phyloP scores from a whole-genome alignment of 2,888 invertebrate species.

The Cheilosia pagana region DNA sequence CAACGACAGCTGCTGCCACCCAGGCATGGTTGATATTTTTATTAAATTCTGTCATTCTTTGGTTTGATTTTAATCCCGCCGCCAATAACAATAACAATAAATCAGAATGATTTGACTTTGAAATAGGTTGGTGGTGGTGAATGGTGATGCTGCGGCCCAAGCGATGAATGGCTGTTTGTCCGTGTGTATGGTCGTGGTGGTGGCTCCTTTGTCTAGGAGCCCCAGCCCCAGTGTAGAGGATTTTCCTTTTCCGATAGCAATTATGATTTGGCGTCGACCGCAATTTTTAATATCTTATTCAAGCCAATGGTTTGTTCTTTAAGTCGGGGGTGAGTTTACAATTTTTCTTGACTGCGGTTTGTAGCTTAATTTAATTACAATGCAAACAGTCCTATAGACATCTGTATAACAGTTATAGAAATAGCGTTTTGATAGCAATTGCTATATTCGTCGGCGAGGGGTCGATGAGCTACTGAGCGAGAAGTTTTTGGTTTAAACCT shows the following conservation, averaged over 20 bases:
- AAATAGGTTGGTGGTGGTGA: conserved; percentile 20
- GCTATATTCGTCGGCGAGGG: too few species aligned
- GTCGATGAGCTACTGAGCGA: too few species aligned
- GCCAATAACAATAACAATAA: conserved; percentile 82
- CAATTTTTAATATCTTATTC: conserved; percentile 59
- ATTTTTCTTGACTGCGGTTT: background rate
- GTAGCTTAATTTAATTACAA: background rate
- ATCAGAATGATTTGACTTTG: conserved; percentile 77
- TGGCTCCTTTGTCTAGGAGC: conserved; percentile 48
- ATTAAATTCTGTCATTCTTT: conserved; percentile 69
- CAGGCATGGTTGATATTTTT: conserved; percentile 59
- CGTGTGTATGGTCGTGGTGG: background rate
- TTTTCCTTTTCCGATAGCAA: conserved; percentile 45
- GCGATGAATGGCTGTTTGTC: conserved; percentile 29
- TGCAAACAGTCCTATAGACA: too few species aligned
- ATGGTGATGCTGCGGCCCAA: background rate
- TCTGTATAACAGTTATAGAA: too few species aligned
- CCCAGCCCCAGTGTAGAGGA: conserved; percentile 14
- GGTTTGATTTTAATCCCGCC: conserved; percentile 81
- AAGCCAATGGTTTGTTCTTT: background rate
- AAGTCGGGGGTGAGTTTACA: background rate
- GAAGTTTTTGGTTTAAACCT: too few species aligned
- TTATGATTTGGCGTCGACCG: conserved; percentile 59
- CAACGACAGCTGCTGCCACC: conserved; percentile 80
- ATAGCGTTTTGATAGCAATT: too few species aligned